Conservation (phyloP, 1,140 invertebrate species). For the Drosophila grimshawi region DNA sequence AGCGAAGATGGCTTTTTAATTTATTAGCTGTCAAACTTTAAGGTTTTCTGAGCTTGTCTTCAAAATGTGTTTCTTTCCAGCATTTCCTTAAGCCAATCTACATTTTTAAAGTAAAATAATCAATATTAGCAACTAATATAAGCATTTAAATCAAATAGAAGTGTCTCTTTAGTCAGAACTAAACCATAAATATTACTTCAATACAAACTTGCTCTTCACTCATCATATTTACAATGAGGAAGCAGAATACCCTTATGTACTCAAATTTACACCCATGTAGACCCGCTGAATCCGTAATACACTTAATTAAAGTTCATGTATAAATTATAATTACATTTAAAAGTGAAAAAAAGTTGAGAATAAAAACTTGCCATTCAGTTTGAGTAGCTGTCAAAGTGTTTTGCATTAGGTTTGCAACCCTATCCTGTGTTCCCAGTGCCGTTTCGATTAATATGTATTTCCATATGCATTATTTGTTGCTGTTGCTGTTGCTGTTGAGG, state of each 20-base stretch:
- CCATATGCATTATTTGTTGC: slow-evolving; percentile 11
- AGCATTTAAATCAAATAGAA: too few species aligned
- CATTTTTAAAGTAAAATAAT: too few species aligned
- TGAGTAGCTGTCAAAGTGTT: slow-evolving; percentile 26
- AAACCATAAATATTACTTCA: too few species aligned
- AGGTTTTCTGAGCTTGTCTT: too few species aligned
- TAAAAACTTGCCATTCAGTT: slow-evolving; percentile 1
- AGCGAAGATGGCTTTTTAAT: too few species aligned
- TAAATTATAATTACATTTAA: slow-evolving; percentile 18
- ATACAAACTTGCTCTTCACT: too few species aligned
- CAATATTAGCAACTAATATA: too few species aligned
- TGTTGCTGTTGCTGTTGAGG: not conserved
- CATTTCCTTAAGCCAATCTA: too few species aligned
- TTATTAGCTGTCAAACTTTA: too few species aligned
- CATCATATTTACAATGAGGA: not conserved
- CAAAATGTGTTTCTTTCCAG: too few species aligned
- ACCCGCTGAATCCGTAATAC: not conserved
- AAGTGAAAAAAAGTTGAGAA: not conserved
- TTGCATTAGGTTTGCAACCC: slow-evolving; percentile 24
- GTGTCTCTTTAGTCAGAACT: too few species aligned
- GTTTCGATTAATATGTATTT: not conserved
- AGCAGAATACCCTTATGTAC: not conserved
- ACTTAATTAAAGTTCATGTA: not conserved
- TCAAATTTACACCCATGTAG: not conserved
- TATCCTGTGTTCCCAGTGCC: not conserved